These are phyloP conservation scores for Xiphias gladius DNA, from an alignment of 2,113 vertebrate species.

Conservation along the genomic window DNA sequence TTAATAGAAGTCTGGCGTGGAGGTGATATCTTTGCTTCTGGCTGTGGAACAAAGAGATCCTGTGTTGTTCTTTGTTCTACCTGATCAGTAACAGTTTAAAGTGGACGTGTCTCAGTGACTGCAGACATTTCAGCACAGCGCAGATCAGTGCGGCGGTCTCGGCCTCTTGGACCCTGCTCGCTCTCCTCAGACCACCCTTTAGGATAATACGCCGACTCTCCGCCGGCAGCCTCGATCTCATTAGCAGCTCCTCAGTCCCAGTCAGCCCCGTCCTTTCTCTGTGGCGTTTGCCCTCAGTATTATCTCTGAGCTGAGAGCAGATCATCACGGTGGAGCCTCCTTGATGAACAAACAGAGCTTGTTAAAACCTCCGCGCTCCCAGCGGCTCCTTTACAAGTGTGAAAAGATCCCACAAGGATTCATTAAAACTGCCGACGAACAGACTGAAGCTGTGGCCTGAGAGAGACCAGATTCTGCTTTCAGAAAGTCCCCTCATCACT, in stretches of 20 bases:
- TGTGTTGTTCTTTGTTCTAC: no score
- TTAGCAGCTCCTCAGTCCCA: no score
- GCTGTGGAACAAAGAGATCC: no score
- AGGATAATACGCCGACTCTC: no score
- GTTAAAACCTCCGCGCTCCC: slow-evolving; percentile 60
- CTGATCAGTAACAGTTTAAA: not conserved
- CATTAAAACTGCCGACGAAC: slow-evolving; percentile 69
- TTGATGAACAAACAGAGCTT: slow-evolving; percentile 73
- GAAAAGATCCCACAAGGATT: slow-evolving; percentile 72
- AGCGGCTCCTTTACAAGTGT: slow-evolving; percentile 36
- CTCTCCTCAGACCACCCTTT: no score
- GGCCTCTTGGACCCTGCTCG: slow-evolving; percentile 20
- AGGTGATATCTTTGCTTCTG: no score
- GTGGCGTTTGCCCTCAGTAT: slow-evolving; percentile 52
- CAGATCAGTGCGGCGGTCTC: not conserved
- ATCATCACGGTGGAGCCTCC: slow-evolving; percentile 60
- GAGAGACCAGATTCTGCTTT: not conserved
- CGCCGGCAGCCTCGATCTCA: no score
- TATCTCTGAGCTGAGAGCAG: slow-evolving; percentile 69
- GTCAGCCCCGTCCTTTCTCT: slow-evolving; percentile 40
- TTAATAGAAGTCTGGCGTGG: no score
- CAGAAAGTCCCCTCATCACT: slow-evolving; percentile 1
- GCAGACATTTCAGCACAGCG: not conserved
- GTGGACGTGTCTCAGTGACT: not conserved
- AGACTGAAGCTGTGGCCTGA: not conserved